Percentiles rank a stretch among this genome's conserved stretches.
Evolutionary conservation across 2,113 vertebrate genomes (phyloP).

Genomic region (Halcyon senegalensis): DNA sequence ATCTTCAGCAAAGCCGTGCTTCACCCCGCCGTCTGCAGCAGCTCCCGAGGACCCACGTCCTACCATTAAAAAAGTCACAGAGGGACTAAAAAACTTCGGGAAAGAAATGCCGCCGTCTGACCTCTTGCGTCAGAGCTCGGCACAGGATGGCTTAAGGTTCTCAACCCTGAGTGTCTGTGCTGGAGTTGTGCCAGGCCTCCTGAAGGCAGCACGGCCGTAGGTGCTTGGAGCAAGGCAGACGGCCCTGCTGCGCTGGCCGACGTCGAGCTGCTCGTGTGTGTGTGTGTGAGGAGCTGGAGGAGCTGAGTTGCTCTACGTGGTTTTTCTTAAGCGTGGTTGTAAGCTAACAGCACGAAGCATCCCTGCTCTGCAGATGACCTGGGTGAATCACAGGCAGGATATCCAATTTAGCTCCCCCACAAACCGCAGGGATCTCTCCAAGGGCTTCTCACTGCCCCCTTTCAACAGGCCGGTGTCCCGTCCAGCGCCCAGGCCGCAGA

Average conservation of each 20-base stretch:
- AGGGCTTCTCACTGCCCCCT: background rate
- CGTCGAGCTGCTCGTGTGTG: background rate
- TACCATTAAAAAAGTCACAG: background rate
- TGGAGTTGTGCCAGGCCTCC: background rate
- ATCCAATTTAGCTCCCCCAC: constrained; percentile 44
- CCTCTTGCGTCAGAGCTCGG: background rate
- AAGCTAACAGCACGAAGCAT: background rate
- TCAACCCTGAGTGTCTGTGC: background rate
- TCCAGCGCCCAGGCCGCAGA: background rate
- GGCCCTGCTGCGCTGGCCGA: accelerated
- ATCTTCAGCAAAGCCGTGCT: background rate
- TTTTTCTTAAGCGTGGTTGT: background rate
- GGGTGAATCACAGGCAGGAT: constrained; percentile 21
- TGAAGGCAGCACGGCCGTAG: background rate
- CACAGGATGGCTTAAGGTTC: background rate
- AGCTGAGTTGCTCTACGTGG: background rate
- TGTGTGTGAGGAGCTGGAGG: background rate
- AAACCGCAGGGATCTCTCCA: constrained; percentile 33
- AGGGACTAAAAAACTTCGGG: background rate
- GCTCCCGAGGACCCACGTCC: background rate
- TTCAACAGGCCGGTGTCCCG: background rate
- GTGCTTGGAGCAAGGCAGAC: background rate
- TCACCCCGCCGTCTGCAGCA: background rate
- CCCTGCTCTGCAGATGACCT: constrained; percentile 28
- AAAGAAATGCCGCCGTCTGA: background rate